Evolutionary conservation across 2,113 vertebrate genomes (phyloP).

Genomic region (Cyrtonyx montezumae): DNA sequence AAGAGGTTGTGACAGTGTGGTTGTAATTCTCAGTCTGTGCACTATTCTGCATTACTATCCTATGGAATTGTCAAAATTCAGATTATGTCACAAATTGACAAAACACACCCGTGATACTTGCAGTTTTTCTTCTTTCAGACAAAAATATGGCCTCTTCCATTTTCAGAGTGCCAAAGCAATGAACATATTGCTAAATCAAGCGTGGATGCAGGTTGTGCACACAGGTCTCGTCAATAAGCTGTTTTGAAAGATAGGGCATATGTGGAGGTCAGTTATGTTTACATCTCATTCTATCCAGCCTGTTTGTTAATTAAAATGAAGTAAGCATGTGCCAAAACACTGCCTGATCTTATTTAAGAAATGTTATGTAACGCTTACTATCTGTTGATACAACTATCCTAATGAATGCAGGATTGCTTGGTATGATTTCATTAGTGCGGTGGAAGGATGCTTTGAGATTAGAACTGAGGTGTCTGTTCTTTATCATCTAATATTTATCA

Average conservation of each 20-base stretch:
- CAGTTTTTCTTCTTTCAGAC: neutral
- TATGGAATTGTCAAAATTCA: neutral
- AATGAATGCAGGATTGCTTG: slow-evolving; percentile 4
- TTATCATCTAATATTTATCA: neutral
- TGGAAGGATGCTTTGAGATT: neutral
- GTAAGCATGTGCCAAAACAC: neutral
- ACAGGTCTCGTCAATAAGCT: neutral
- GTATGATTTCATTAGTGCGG: neutral
- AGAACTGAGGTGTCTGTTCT: neutral
- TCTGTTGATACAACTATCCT: neutral
- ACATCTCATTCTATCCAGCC: slow-evolving; percentile 4
- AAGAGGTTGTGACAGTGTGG: neutral
- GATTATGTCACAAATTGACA: neutral
- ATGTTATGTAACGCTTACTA: slow-evolving; percentile 1
- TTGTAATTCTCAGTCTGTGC: neutral
- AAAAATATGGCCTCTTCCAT: neutral
- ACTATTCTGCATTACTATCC: neutral
- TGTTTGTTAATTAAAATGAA: slow-evolving; percentile 47
- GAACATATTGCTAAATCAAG: neutral
- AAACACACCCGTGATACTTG: neutral
- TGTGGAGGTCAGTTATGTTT: neutral
- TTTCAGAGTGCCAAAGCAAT: neutral
- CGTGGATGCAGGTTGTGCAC: neutral
- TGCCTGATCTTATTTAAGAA: neutral
- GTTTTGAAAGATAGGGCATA: neutral